Base-by-base conservation (phyloP, 2,888 invertebrate species). In the Emesis furor region DNA sequence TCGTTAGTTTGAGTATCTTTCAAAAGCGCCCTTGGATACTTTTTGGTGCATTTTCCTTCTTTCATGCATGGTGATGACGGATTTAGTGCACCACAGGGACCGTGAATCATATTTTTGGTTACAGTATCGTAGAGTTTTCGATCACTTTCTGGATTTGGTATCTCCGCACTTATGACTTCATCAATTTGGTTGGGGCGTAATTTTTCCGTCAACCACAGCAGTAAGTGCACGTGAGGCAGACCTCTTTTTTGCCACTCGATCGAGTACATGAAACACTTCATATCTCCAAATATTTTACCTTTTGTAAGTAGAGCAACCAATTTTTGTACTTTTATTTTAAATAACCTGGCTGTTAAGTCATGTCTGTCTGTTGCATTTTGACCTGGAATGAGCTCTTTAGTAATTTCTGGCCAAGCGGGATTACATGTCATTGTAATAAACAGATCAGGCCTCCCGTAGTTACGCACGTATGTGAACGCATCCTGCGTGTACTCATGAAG, bases 401-500 rank as follows among this genome's bases (percentile, higher is more conserved):
- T 83, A 39, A 90, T 92, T 89, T 92, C 90, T 67, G 76, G 51
- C 91, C 91, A 91, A 14, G 72, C 30, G 12, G 90, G 90, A 78
- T 92, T 92, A 65, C 91, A 85, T 0, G 83, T 82, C 7, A 83
- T 76, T 2, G 79, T 91, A 0, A 91, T 83, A 74, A 91, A 91
- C 17, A 91, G 72, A 80, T 90, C 89, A 32, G 89, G 90, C 17
- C 83, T 77, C 12, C 90, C 90, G 59, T 80, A 72, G 7, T 14
- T 80, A 24, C 90, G 87, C 17, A 91, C 91, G 79, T 91, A 92
- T 7, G 89, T 71, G 78, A 91, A 88, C 6, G 90, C 90, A 83
- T 92, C 91, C 73, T 91, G 86, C 0, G 88, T 86, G 35, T 88
- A 86, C 82, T 92, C 90, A 69, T 92, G 91, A 76, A 92, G 84